Conservation (phyloP, 2,888 invertebrate genomes). For the Parelbella ahira region DNA sequence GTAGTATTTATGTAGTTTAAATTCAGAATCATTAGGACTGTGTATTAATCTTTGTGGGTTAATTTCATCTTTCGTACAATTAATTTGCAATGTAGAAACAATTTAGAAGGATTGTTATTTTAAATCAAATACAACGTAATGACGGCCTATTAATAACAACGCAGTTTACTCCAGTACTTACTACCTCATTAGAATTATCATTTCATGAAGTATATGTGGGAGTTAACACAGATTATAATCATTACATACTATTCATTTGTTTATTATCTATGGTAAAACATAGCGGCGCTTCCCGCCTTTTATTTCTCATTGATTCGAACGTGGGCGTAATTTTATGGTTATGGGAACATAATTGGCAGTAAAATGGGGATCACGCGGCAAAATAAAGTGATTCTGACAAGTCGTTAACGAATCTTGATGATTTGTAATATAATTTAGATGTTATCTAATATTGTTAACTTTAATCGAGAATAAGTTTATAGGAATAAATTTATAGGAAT, state of each 20-base stretch:
- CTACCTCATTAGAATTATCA: too few relatives aligned
- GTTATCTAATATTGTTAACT: constrained; percentile 4
- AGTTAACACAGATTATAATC: constrained; percentile 6
- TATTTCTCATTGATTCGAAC: constrained; percentile 8
- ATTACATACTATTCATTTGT: constrained; percentile 14
- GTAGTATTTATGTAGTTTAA: too few relatives aligned
- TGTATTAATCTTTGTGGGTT: too few relatives aligned
- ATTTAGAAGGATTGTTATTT: too few relatives aligned
- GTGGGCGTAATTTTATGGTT: constrained; percentile 26
- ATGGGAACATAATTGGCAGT: constrained; percentile 23
- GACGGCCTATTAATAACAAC: too few relatives aligned
- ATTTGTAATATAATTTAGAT: constrained; percentile 3
- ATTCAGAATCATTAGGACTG: too few relatives aligned
- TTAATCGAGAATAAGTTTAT: constrained; percentile 3
- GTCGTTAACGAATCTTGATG: constrained; percentile 25
- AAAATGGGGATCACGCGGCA: constrained; percentile 21
- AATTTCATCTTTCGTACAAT: too few relatives aligned
- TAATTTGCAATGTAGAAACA: too few relatives aligned
- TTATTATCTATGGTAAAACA: constrained; percentile 5
- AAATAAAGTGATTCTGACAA: constrained; percentile 28
- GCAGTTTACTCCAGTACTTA: too few relatives aligned
- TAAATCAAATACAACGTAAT: too few relatives aligned
- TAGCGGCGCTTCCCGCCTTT: constrained; percentile 8
- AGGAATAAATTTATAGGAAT: too few relatives aligned
- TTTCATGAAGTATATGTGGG: too few relatives aligned